phyloP scores from a whole-genome alignment of 2,113 vertebrate genomes.

The Malurus alboscapulatus region DNA sequence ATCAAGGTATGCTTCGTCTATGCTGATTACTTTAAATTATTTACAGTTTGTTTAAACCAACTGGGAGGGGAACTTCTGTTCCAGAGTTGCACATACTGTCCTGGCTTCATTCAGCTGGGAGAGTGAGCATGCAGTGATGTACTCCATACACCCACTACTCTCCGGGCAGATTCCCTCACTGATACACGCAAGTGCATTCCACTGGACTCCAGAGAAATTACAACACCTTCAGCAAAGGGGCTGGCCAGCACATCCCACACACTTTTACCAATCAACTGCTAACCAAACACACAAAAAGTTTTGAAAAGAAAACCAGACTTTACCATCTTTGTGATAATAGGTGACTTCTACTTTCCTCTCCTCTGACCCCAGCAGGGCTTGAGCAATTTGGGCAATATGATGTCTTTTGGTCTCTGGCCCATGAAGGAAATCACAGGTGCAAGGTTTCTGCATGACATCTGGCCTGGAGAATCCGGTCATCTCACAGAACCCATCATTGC shows the following conservation, averaged over 20 bases:
- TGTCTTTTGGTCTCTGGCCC: constrained; percentile 90
- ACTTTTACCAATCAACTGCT: background rate
- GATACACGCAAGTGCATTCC: background rate
- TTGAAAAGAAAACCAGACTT: constrained; percentile 63
- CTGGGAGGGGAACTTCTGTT: background rate
- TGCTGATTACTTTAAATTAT: background rate
- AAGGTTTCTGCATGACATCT: constrained; percentile 98
- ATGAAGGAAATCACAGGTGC: constrained; percentile 97
- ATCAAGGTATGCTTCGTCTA: background rate
- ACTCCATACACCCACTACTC: background rate
- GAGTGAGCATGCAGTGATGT: background rate
- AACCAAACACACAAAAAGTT: background rate
- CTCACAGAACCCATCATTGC: constrained; percentile 98
- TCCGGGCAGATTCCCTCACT: background rate
- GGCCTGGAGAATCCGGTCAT: constrained; percentile 98
- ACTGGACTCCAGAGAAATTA: background rate
- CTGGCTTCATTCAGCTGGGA: background rate
- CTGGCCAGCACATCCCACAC: background rate
- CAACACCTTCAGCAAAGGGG: background rate
- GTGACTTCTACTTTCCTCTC: constrained; percentile 96
- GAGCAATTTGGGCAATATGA: constrained; percentile 89
- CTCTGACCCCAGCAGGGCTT: constrained; percentile 92
- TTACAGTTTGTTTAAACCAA: background rate
- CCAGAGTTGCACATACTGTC: background rate
- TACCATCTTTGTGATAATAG: constrained; percentile 97